Evolutionary conservation across 2,113 vertebrate genomes (phyloP), one percentile per base, ranked within the genome.

Genomic region (Hemichromis elongatus): DNA sequence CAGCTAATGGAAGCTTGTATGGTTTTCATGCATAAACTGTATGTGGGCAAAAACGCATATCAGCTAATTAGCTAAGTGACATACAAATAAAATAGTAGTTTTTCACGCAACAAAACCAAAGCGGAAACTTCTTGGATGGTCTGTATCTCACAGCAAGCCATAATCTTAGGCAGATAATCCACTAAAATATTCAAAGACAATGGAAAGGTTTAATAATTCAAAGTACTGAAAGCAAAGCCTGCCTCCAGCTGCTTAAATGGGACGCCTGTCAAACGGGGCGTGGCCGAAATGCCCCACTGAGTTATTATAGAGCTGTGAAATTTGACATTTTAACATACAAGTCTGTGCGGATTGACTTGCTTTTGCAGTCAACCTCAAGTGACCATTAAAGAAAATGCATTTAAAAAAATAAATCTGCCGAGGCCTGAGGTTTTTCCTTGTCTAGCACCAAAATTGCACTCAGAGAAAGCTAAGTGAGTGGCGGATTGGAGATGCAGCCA

Each of bases 201-300:
- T 37, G 59, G 33, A 63, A 21, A 66, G 0, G 33, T 66, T 1
- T 40, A 21, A 66, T 40, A 35, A 42, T 1, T 3, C 1, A 2
- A 24, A 16, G 63, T 9, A 68, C 6, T 68, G 6, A 68, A 16
- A 68, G 37, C 12, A 24, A 70, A 0, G 7, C 35, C 61, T 21
- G 35, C 7, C 61, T 66, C 11, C 61, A 2, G 0, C 33, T 66
- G n/a, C 61, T 3, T 66, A 66, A 40, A 13, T 68, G 0, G 63
- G 63, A 16, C 63, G 2, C 7, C 63, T 68, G 63, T 68, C n/a
- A 68, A 42, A 66, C 40, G 40, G n/a, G n/a, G 35, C 35, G 1
- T 40, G 61, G 11, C n/a, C 0, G 2, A 40, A 66, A 66, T 68
- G 1, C 37, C 63, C 3, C 63, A 24, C 63, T 68, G 14, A 68